A percentile compares a stretch with the other conserved stretches of the same genome.
These are phyloP conservation scores for Tineola bisselliella DNA, from an alignment of 2,888 invertebrate species.

Conservation along the genomic window DNA sequence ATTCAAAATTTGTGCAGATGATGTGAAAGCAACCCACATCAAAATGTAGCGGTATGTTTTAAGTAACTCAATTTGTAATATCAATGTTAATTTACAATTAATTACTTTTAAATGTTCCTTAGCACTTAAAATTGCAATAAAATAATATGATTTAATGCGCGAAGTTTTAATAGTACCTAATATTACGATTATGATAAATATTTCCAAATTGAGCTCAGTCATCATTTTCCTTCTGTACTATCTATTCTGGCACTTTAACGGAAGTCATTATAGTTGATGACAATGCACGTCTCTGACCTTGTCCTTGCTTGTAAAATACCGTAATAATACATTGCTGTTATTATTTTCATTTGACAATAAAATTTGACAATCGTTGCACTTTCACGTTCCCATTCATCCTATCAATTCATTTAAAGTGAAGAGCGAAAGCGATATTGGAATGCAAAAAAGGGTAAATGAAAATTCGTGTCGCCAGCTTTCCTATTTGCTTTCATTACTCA, in stretches of 20 bases:
- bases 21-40: conserved; percentile 40
- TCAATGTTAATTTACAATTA: neutral
- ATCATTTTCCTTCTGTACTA: no score
- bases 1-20: conserved; percentile 1
- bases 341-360: neutral
- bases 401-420: conserved; percentile 41
- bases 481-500: conserved; percentile 41
- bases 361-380: conserved; percentile 29
- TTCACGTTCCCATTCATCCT: conserved; percentile 59
- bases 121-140: no score
- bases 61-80: conserved; percentile 15
- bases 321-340: neutral
- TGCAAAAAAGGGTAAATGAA: conserved; percentile 58
- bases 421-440: conserved; percentile 61
- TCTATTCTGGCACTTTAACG: neutral
- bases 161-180: no score
- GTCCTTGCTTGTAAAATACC: neutral
- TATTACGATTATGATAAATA: no score
- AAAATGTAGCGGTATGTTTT: conserved; percentile 30
- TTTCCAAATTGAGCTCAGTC: no score
- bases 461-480: conserved; percentile 62
- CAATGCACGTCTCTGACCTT: conserved; percentile 1
- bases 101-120: no score
- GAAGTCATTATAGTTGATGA: neutral
- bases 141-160: no score